These are phyloP conservation scores for Papilio aristodemus DNA, from an alignment of 1,140 invertebrate species.

Conservation along the genomic window DNA sequence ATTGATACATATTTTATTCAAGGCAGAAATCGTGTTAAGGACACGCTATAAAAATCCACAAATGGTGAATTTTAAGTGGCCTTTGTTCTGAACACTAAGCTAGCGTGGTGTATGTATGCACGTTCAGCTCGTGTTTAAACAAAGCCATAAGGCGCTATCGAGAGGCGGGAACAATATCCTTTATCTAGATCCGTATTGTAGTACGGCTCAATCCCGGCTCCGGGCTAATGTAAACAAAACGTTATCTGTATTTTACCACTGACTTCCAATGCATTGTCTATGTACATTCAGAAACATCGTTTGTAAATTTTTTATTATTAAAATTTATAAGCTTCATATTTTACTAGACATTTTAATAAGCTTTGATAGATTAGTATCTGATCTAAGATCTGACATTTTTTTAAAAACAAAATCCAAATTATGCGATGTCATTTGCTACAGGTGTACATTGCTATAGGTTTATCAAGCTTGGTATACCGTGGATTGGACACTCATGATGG, in stretches of 20 bases:
- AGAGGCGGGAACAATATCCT: constrained; percentile 44
- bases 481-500: no score
- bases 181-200: constrained; percentile 68
- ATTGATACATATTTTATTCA: constrained; percentile 67
- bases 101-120: background rate
- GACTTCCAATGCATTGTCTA: constrained; percentile 30
- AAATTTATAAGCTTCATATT: constrained; percentile 4
- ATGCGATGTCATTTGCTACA: no score
- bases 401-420: no score
- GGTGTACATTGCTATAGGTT: no score
- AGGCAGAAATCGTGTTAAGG: constrained; percentile 48
- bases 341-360: no score
- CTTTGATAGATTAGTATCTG: no score
- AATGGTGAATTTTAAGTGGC: constrained; percentile 36
- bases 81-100: constrained; percentile 26
- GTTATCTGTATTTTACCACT: constrained; percentile 42
- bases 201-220: constrained; percentile 62
- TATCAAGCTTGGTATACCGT: no score
- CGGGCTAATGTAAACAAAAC: constrained; percentile 61
- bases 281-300: background rate
- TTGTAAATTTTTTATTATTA: background rate
- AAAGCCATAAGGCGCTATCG: constrained; percentile 52
- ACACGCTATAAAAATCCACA: constrained; percentile 47
- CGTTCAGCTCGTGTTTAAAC: constrained; percentile 31
- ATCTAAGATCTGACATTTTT: no score